Evolutionary conservation across 2,113 vertebrate species (phyloP), one percentile per base, ranked within the genome.

Genomic region (Phyllostomus discolor): DNA sequence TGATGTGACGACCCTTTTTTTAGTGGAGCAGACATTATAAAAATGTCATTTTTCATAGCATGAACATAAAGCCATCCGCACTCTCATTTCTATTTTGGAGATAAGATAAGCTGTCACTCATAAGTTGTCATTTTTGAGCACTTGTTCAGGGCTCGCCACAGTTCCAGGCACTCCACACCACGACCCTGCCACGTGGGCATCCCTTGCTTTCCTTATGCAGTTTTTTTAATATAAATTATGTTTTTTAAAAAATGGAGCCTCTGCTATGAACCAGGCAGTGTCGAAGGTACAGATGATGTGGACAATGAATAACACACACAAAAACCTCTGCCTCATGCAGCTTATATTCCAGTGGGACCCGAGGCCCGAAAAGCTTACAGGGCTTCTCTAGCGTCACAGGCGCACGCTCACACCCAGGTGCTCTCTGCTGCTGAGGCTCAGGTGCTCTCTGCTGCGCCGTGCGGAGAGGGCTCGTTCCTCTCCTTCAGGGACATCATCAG

Each of bases 1-100:
- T 90, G 28, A 64, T 66, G 12, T 54, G 50, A 92, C 38, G 11
- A 62, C 50, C 64, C 31, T 79, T 91, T 73, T 41, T 80, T 91
- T 73, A 10, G 57, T 43, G 88, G 73, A 75, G 22, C 17, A 15
- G 41, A 91, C 9, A 33, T 66, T 57, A 26, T 43, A 52, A 83
- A 67, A 75, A 70, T 14, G 3, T 33, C 75, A 54, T 64, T 92
- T 92, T 76, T 66, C 20, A 48, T 93, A 85, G 24, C 46, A 59
- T 4, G 22, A 69, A 22, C 66, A 48, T 11, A 2, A 88, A 52
- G 46, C 50, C 24, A 57, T 84, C 19, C 1, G 17, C 10, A 43
- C 4, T 62, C 5, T 57, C 54, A 64, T 73, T 94, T 94, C 81
- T 88, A 33, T 59, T 96, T 92, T 48, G 62, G 90, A 93, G 52